Evolutionary conservation across 1,140 invertebrate species (phyloP).

Genomic region (Drosophila lini): DNA sequence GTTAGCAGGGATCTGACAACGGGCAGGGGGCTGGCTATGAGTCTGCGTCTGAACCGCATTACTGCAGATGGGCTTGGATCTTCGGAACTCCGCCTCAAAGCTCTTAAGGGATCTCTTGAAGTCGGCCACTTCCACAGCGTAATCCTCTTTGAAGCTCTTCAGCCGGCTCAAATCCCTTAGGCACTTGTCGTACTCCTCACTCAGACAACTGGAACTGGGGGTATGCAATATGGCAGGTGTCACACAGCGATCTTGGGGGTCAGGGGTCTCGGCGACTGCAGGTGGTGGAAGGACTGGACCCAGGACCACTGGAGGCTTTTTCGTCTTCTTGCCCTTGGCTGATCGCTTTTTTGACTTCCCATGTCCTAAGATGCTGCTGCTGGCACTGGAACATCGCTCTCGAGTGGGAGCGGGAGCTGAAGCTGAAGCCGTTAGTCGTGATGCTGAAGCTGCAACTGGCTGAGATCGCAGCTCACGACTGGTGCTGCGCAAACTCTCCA

Average conservation of each 20-base stretch:
- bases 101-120: conserved; percentile 72
- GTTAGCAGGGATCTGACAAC: conserved; percentile 13
- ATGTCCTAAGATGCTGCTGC: conserved; percentile 32
- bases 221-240: conserved; percentile 4
- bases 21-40: conserved; percentile 14
- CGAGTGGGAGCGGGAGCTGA: conserved; percentile 1
- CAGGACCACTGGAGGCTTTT: conserved; percentile 37
- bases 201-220: conserved; percentile 48
- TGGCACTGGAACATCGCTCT: conserved; percentile 46
- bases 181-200: conserved; percentile 66
- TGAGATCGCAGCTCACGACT: conserved; percentile 67
- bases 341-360: conserved; percentile 51
- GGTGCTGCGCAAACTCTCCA: conserved; percentile 72
- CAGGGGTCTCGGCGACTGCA: conserved; percentile 5
- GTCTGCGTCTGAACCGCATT: conserved; percentile 46
- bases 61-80: conserved; percentile 59
- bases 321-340: conserved; percentile 48
- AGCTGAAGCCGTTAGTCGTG: neutral
- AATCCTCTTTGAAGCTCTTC: conserved; percentile 73
- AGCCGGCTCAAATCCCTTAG: conserved; percentile 57
- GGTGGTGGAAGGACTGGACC: conserved; percentile 9
- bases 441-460: conserved; percentile 7
- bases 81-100: conserved; percentile 70
- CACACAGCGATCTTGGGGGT: conserved; percentile 7
- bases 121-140: conserved; percentile 66